Conservation (phyloP, 2,797 vertebrate genomes). For the Chelon labrosus region DNA sequence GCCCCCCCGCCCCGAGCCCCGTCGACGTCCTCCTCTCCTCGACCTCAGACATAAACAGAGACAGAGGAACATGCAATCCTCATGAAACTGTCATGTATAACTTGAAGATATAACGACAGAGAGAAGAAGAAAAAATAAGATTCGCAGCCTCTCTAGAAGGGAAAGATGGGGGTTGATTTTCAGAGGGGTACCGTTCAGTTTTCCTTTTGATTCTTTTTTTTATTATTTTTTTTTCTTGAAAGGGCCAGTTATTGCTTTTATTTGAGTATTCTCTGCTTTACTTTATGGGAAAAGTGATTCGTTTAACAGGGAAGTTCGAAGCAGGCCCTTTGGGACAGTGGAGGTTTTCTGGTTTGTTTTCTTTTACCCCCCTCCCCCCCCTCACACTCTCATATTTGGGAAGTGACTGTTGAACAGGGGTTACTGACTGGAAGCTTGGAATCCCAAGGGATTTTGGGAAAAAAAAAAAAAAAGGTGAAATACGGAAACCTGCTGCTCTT, state of each 20-base stretch:
- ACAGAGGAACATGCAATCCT: conserved; percentile 82
- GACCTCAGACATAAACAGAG: conserved; percentile 77
- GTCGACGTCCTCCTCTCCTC: conserved; percentile 56
- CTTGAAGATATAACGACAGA: conserved; percentile 83
- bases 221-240: conserved; percentile 54
- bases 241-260: conserved; percentile 80
- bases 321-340: conserved; percentile 68
- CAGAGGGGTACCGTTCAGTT: conserved; percentile 67
- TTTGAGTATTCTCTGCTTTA: conserved; percentile 56
- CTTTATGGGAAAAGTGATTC: conserved; percentile 60
- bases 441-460: conserved; percentile 73
- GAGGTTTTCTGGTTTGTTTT: conserved; percentile 69
- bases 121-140: conserved; percentile 64
- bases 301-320: conserved; percentile 68
- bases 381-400: conserved; percentile 62
- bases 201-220: conserved; percentile 56
- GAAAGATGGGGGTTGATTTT: conserved; percentile 63
- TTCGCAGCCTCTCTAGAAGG: conserved; percentile 65
- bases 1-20: conserved; percentile 42
- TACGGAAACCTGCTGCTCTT: conserved; percentile 90
- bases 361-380: conserved; percentile 51
- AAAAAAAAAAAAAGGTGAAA: conserved; percentile 79
- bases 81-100: conserved; percentile 77
- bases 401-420: conserved; percentile 81
- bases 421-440: conserved; percentile 79